phyloP scores from a whole-genome alignment of 2,113 vertebrate species.

The Dasypus novemcinctus region DNA sequence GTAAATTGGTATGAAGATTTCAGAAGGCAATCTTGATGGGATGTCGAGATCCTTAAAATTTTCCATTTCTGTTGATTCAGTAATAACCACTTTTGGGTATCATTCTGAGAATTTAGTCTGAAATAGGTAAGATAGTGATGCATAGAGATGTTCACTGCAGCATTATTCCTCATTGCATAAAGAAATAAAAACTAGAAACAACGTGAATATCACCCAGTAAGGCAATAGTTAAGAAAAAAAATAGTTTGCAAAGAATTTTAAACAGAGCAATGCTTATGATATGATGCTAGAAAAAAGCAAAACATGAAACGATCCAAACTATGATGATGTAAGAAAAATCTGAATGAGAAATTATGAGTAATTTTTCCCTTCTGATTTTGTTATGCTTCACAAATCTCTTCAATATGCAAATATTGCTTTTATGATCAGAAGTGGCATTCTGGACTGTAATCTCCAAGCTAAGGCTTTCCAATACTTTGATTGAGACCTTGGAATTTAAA shows the following conservation, averaged over 20 bases:
- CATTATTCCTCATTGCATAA: slow-evolving; percentile 34
- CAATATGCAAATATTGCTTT: slow-evolving; percentile 21
- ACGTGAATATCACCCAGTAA: not conserved
- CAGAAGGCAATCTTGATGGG: not conserved
- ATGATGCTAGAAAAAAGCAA: not conserved
- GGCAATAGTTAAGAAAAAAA: slow-evolving; percentile 12
- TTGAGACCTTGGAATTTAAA: slow-evolving; percentile 27
- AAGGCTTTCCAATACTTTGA: not conserved
- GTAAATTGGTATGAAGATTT: not conserved
- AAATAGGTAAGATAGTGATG: slow-evolving; percentile 42
- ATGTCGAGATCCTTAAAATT: not conserved
- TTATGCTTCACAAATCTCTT: slow-evolving; percentile 30
- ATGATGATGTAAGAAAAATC: not conserved
- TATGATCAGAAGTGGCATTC: not conserved
- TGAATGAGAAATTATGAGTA: not conserved
- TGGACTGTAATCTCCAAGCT: not conserved
- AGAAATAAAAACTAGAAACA: slow-evolving; percentile 40
- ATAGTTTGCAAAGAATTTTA: not conserved
- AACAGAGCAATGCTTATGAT: slow-evolving; percentile 19
- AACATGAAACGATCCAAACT: not conserved
- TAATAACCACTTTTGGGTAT: slow-evolving; percentile 6
- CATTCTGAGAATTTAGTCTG: slow-evolving; percentile 47
- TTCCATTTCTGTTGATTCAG: not conserved
- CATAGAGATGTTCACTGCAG: not conserved
- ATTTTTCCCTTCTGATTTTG: slow-evolving; percentile 47